Evolutionary conservation across 2,888 invertebrate genomes (phyloP), one percentile per base, ranked within the genome.

Genomic region (Scrobipalpa atriplicella): DNA sequence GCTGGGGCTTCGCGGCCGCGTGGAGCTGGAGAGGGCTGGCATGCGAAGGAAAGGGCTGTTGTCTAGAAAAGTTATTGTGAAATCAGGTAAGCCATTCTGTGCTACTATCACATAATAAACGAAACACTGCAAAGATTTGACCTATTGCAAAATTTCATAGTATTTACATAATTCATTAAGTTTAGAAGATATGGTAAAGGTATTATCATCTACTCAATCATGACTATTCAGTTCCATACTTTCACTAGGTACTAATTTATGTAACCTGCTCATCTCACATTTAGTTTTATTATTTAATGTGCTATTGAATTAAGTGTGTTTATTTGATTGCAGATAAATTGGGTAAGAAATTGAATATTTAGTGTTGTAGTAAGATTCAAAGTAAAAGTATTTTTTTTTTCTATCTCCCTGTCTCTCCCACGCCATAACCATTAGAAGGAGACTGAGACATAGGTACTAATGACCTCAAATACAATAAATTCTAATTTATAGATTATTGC

Each of bases 21-120:
- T 99, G 69, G 99, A 99, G 93, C 93, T 99, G 78, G 99, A 99
- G 90, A 97, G 97, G 85, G 97, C 98, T 78, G 99, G 99, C 61
- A 98, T 99, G 98, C 94, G 99, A 76, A 95, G 98, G 83, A 97
- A 98, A 88, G 97, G 98, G 79, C 93, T 99, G 73, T 93, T 98
- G 74, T 96, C 97, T 82, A 95, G 99, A 84, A 98, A 97, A 93
- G 92, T 94, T 73, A 92, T 93, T 78, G 85, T 93, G 68, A 92
- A 92, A 83, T 91, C 92, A 85, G 93, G 93, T 93, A 78, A 79
- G 63, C 2, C 10, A n/a, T 16, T n/a, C n/a, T 47, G 47, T 47
- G 47, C n/a, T 47, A n/a, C n/a, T n/a, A n/a, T 47, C 47, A 47
- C 47, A 47, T 10, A n/a, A 10, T n/a, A 6, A 47, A 3, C 16